Conservation (phyloP, 2,888 invertebrate genomes). For the Diarsia rubi region DNA sequence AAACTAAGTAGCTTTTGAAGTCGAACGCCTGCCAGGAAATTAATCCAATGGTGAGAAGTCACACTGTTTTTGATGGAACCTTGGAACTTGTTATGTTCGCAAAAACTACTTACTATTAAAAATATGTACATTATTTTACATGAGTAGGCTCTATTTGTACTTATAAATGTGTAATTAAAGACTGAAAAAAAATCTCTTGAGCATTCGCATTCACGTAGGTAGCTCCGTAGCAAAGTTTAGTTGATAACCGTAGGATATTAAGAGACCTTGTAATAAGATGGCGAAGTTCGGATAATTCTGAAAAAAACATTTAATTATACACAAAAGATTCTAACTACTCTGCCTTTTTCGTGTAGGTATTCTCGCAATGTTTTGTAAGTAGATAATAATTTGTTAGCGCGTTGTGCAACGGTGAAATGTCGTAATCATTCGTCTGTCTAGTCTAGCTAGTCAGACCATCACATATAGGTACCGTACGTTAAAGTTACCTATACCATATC, state of each 20-base stretch:
- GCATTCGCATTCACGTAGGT: too few relatives aligned
- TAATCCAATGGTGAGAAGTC: constrained; percentile 32
- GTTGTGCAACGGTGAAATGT: constrained; percentile 69
- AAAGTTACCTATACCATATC: constrained; percentile 12
- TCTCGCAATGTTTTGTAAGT: constrained; percentile 69
- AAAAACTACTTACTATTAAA: constrained; percentile 25
- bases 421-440: constrained; percentile 65
- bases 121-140: not conserved
- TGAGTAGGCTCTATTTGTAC: not conserved
- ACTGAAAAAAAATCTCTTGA: not conserved
- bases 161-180: not conserved
- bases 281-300: not conserved
- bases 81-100: constrained; percentile 14
- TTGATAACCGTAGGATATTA: too few relatives aligned
- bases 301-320: constrained; percentile 3
- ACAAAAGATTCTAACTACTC: not conserved
- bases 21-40: constrained; percentile 37
- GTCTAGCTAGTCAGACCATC: constrained; percentile 52
- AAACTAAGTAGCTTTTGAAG: constrained; percentile 32
- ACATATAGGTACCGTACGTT: too few relatives aligned
- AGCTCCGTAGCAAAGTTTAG: not conserved
- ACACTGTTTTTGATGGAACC: constrained; percentile 24
- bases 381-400: constrained; percentile 62
- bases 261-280: constrained; percentile 8
- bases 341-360: constrained; percentile 50